Evolutionary conservation across 2,113 vertebrate species (phyloP).

Genomic region (Dinomys branickii): DNA sequence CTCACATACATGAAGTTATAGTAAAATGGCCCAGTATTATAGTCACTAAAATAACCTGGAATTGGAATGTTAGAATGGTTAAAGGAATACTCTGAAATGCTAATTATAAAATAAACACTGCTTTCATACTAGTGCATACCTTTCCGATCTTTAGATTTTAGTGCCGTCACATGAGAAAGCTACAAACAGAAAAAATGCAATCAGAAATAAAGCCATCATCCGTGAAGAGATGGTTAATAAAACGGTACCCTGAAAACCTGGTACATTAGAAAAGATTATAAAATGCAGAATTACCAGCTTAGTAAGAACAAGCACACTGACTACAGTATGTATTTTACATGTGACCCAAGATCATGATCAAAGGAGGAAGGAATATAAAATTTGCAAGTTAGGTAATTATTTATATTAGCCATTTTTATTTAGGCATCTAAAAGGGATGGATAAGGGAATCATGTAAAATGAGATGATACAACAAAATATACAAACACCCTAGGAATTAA

Average conservation of each 20-base stretch:
- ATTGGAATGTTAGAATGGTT: not conserved
- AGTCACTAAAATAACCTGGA: conserved; percentile 20
- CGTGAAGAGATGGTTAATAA: not conserved
- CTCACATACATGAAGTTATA: not conserved
- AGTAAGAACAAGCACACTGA: conserved; percentile 24
- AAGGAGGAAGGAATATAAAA: conserved; percentile 27
- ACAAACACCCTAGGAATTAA: conserved; percentile 15
- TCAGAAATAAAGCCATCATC: conserved; percentile 42
- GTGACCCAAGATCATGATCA: not conserved
- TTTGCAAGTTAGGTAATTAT: conserved; percentile 1
- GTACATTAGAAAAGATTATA: not conserved
- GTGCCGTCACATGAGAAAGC: conserved; percentile 92
- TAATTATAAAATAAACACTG: conserved; percentile 27
- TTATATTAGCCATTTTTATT: conserved; percentile 47
- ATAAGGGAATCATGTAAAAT: conserved; percentile 26
- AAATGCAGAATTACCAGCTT: conserved; percentile 2
- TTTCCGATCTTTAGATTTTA: conserved; percentile 91
- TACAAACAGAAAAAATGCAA: conserved; percentile 78
- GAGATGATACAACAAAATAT: not conserved
- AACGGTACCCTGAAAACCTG: conserved; percentile 39
- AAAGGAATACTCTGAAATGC: not conserved
- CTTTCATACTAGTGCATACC: conserved; percentile 87
- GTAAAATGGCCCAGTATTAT: not conserved
- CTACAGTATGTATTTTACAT: not conserved
- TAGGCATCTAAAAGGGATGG: not conserved